These are phyloP conservation scores for Thalassophryne amazonica DNA, from an alignment of 2,797 vertebrate genomes.

Conservation along the genomic window DNA sequence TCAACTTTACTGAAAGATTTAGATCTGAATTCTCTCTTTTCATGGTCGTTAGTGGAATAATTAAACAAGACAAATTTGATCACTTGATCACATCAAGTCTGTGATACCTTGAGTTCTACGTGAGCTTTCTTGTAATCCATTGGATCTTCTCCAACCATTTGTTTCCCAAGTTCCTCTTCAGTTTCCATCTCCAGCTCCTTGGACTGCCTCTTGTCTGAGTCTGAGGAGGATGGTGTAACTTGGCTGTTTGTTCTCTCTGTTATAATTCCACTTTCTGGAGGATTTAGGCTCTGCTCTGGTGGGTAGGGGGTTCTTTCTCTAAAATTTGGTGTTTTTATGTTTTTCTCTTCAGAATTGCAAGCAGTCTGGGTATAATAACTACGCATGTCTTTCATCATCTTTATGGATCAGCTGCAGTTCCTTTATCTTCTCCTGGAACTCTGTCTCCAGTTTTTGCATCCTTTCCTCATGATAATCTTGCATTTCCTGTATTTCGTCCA, in stretches of 20 bases:
- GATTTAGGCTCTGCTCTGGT: slow-evolving; percentile 4
- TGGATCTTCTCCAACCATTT: slow-evolving; percentile 61
- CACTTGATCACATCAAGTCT: no score
- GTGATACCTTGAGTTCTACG: slow-evolving; percentile 84
- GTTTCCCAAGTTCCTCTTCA: slow-evolving; percentile 73
- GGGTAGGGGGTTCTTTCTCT: background rate
- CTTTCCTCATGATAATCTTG: slow-evolving; percentile 76
- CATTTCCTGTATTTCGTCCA: slow-evolving; percentile 75
- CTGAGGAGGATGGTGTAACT: slow-evolving; percentile 60
- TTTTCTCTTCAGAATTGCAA: slow-evolving; percentile 71
- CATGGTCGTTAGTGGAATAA: no score
- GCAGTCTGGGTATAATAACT: slow-evolving; percentile 77
- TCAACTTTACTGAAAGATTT: no score
- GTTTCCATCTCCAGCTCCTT: slow-evolving; percentile 77
- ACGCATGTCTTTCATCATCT: slow-evolving; percentile 82
- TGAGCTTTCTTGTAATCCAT: slow-evolving; percentile 83
- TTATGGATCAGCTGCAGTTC: slow-evolving; percentile 85
- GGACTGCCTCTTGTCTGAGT: slow-evolving; percentile 71
- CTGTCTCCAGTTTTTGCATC: slow-evolving; percentile 79
- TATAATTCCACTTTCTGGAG: background rate
- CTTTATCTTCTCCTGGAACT: slow-evolving; percentile 84
- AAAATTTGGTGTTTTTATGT: slow-evolving; percentile 23
- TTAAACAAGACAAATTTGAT: background rate
- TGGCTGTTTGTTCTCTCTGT: rapidly evolving
- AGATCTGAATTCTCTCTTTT: no score